Percentiles rank a stretch among this genome's conserved stretches.
Evolutionary conservation across 1,140 invertebrate species (phyloP).

Genomic region (Octopus sinensis): DNA sequence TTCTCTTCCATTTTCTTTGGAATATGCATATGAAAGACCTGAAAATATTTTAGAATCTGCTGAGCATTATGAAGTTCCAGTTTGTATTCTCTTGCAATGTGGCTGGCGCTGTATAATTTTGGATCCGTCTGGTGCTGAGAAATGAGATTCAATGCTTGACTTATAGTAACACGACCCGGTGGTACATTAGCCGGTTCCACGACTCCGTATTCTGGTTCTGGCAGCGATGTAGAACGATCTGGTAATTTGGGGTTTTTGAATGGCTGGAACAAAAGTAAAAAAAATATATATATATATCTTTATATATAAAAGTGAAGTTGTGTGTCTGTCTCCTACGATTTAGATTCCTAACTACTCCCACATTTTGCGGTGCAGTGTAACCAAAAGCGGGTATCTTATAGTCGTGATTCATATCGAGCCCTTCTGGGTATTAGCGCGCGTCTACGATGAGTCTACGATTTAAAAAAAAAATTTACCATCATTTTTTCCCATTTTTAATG

Average conservation of each 20-base stretch:
- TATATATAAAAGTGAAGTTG: too few relatives aligned
- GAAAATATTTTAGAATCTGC: conserved; percentile 44
- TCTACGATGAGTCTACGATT: too few relatives aligned
- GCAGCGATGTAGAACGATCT: conserved; percentile 46
- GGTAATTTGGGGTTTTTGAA: conserved; percentile 50
- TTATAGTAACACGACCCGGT: conserved; percentile 54
- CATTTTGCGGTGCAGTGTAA: too few relatives aligned
- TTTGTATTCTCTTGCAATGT: conserved; percentile 69
- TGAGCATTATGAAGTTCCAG: conserved; percentile 57
- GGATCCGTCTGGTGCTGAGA: conserved; percentile 65
- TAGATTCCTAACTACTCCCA: too few relatives aligned
- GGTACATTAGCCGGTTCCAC: conserved; percentile 45
- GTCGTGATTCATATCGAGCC: too few relatives aligned
- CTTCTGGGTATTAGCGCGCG: too few relatives aligned
- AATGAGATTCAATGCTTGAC: conserved; percentile 62
- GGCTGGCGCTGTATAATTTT: conserved; percentile 59
- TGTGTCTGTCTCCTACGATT: too few relatives aligned
- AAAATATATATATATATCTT: too few relatives aligned
- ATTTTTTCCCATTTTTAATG: too few relatives aligned
- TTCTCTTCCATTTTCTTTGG: conserved; percentile 26
- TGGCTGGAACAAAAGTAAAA: too few relatives aligned
- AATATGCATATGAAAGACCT: conserved; percentile 27
- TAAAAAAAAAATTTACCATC: too few relatives aligned
- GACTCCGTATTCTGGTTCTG: conserved; percentile 53
- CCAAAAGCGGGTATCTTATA: too few relatives aligned